Evolutionary conservation across 1,140 invertebrate species (phyloP).

Genomic region (Tribolium madens): DNA sequence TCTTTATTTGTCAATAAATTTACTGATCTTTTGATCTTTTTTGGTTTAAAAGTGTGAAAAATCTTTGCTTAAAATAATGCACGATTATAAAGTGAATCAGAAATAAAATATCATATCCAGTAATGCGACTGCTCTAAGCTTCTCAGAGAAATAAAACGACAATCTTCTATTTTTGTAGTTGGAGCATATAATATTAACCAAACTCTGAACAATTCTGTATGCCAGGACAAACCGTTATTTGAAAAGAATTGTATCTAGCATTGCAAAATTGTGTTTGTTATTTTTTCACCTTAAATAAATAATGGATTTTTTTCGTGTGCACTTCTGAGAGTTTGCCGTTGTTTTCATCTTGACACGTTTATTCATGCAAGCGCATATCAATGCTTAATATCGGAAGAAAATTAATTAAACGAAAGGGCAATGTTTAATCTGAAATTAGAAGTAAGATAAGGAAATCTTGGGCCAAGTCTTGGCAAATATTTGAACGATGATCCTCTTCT

Average conservation of each 20-base stretch:
- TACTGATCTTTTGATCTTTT: too few relatives aligned
- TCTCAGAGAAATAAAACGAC: background rate
- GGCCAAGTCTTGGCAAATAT: conserved; percentile 42
- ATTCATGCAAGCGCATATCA: conserved; percentile 9
- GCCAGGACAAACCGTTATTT: background rate
- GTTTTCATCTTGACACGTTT: background rate
- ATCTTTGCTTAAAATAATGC: too few relatives aligned
- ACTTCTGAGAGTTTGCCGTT: background rate
- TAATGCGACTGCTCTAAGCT: background rate
- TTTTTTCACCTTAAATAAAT: background rate
- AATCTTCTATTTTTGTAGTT: background rate
- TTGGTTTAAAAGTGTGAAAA: too few relatives aligned
- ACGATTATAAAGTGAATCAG: too few relatives aligned
- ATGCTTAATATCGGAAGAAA: conserved; percentile 25
- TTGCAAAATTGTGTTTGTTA: background rate
- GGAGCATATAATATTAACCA: background rate
- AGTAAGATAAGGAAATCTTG: conserved; percentile 41
- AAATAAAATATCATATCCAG: background rate
- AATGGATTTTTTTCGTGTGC: background rate
- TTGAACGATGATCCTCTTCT: conserved; percentile 42
- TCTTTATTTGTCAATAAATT: too few relatives aligned
- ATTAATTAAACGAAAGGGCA: conserved; percentile 39
- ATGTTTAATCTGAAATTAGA: conserved; percentile 41
- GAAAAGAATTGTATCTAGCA: too few relatives aligned
- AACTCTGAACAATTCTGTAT: background rate